Conservation (phyloP, 2,888 invertebrate genomes). For the Brachypterus glaber region DNA sequence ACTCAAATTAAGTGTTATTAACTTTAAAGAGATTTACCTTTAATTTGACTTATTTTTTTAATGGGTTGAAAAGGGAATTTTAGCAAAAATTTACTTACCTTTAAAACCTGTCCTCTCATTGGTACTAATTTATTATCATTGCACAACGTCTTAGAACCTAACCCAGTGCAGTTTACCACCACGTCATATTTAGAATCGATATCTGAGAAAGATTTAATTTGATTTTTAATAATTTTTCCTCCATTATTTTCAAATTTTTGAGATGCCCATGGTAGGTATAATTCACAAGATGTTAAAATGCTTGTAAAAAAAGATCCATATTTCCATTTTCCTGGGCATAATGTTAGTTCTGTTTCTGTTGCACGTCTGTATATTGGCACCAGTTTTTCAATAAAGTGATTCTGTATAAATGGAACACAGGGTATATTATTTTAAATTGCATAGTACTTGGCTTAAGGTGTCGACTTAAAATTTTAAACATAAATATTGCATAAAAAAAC, state of each 20-base stretch:
- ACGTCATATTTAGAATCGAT: constrained; percentile 53
- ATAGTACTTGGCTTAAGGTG: no score
- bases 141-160: constrained; percentile 71
- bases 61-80: no score
- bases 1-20: no score
- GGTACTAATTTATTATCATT: constrained; percentile 67
- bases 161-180: constrained; percentile 76
- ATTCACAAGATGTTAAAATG: constrained; percentile 61
- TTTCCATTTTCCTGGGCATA: constrained; percentile 68
- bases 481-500: no score
- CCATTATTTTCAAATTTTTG: constrained; percentile 52
- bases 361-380: constrained; percentile 66
- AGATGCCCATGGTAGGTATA: constrained; percentile 71
- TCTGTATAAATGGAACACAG: constrained; percentile 42
- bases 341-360: constrained; percentile 60
- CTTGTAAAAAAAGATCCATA: constrained; percentile 78
- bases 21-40: no score
- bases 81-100: no score
- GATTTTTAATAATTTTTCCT: constrained; percentile 50
- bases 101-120: constrained; percentile 74
- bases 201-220: constrained; percentile 52
- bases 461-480: no score
- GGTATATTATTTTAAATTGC: constrained; percentile 7
- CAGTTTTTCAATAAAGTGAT: constrained; percentile 65
- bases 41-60: no score